These are phyloP conservation scores for Aleiodes sp. DNA, from an alignment of 1,140 invertebrate species.

Conservation along the genomic window DNA sequence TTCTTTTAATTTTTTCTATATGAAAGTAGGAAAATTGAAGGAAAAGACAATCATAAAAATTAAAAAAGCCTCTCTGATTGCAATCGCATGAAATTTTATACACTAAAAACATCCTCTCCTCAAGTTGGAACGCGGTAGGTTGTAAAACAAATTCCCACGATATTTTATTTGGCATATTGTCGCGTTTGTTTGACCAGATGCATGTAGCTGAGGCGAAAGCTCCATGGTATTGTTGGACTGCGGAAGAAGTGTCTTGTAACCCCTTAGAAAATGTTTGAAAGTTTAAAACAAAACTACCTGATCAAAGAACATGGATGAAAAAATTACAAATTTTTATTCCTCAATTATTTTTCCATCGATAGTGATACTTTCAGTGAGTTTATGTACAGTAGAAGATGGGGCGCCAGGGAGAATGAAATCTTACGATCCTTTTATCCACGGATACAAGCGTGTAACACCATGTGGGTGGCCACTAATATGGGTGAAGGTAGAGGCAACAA, in stretches of 20 bases:
- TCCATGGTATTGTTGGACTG: conserved; percentile 18
- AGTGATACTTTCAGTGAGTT: conserved; percentile 10
- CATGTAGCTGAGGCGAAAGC: conserved; percentile 9
- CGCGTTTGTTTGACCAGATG: conserved; percentile 14
- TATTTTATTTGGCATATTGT: conserved; percentile 31
- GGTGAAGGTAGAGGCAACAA: conserved; percentile 51
- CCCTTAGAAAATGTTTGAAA: not conserved
- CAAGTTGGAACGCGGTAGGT: not conserved
- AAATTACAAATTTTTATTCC: not conserved
- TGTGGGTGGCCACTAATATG: conserved; percentile 51
- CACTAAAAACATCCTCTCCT: too few species aligned
- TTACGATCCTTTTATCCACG: not conserved
- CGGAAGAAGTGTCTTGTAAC: conserved; percentile 23
- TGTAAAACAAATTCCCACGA: conserved; percentile 28
- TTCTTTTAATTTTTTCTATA: too few species aligned
- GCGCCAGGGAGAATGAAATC: not conserved
- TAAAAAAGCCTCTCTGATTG: not conserved
- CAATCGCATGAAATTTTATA: too few species aligned
- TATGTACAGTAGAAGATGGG: not conserved
- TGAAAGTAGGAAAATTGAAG: too few species aligned
- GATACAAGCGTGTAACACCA: conserved; percentile 37
- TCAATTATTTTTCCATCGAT: conserved; percentile 21
- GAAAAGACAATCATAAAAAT: not conserved
- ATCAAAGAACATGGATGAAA: not conserved
- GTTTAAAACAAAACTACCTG: conserved; percentile 14